Evolutionary conservation across 2,113 vertebrate species (phyloP).

Genomic region (Brachirus orientalis): DNA sequence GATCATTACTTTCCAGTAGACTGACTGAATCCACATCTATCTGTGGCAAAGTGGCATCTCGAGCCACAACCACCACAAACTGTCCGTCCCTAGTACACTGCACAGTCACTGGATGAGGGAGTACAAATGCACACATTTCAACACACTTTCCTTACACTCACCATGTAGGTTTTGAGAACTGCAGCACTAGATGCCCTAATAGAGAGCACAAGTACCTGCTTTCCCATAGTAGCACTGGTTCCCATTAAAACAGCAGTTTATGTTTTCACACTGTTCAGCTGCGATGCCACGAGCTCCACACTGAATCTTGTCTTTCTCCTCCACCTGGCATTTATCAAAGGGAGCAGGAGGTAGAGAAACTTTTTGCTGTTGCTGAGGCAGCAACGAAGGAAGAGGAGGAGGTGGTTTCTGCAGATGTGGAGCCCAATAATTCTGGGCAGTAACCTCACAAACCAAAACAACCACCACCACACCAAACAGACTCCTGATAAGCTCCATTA

Average conservation of each 20-base stretch:
- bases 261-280: conserved; percentile 57
- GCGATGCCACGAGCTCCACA: conserved; percentile 67
- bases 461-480: conserved; percentile 36
- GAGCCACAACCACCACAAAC: conserved; percentile 78
- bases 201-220: conserved; percentile 52
- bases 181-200: background rate
- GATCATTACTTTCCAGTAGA: conserved; percentile 56
- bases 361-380: background rate
- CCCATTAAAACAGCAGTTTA: conserved; percentile 76
- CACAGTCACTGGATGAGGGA: conserved; percentile 73
- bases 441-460: conserved; percentile 25
- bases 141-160: too few relatives aligned
- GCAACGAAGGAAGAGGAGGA: background rate
- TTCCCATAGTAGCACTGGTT: conserved; percentile 75
- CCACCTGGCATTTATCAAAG: conserved; percentile 65
- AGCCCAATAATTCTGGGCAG: conserved; percentile 30
- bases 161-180: too few relatives aligned
- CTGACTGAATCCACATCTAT: conserved; percentile 68
- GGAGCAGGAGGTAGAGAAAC: conserved; percentile 13
- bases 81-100: conserved; percentile 81
- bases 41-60: conserved; percentile 65
- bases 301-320: conserved; percentile 51
- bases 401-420: conserved; percentile 15
- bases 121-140: too few relatives aligned
- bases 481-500: conserved; percentile 47